These are phyloP conservation scores for Diceros bicornis DNA, from an alignment of 2,797 vertebrate genomes.

Conservation along the genomic window DNA sequence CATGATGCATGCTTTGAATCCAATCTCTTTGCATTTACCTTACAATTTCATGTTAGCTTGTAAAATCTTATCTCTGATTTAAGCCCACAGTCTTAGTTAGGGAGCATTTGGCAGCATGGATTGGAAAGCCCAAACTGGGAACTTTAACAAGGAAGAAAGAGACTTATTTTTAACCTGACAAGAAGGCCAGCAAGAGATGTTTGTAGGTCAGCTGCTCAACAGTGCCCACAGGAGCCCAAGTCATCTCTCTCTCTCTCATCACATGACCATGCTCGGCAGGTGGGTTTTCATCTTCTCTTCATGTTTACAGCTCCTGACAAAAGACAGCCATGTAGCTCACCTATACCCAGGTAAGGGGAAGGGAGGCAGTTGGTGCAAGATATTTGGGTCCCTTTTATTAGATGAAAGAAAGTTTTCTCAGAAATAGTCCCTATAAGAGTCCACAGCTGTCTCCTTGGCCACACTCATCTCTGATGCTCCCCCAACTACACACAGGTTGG, in stretches of 20 bases:
- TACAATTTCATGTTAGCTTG: background rate
- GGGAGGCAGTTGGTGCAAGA: rapidly evolving
- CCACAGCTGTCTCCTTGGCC: background rate
- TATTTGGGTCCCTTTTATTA: background rate
- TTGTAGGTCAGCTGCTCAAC: background rate
- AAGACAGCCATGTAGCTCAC: background rate
- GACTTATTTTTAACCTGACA: background rate
- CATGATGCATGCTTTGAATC: background rate
- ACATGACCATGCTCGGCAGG: rapidly evolving
- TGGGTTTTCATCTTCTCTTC: background rate
- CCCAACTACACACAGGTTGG: rapidly evolving
- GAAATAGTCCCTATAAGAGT: background rate
- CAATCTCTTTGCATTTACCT: background rate
- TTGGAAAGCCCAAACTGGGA: background rate
- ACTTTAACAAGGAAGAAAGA: background rate
- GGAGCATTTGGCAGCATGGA: background rate
- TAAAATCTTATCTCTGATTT: background rate
- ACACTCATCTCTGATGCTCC: background rate
- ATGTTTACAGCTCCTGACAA: no score
- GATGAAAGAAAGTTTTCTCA: background rate
- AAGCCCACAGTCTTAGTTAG: background rate
- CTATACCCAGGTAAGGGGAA: rapidly evolving
- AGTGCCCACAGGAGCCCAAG: background rate
- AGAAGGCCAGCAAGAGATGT: background rate
- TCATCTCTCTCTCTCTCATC: background rate